These are phyloP conservation scores for Lasioglossum morio DNA, from an alignment of 2,888 invertebrate genomes.

Conservation along the genomic window DNA sequence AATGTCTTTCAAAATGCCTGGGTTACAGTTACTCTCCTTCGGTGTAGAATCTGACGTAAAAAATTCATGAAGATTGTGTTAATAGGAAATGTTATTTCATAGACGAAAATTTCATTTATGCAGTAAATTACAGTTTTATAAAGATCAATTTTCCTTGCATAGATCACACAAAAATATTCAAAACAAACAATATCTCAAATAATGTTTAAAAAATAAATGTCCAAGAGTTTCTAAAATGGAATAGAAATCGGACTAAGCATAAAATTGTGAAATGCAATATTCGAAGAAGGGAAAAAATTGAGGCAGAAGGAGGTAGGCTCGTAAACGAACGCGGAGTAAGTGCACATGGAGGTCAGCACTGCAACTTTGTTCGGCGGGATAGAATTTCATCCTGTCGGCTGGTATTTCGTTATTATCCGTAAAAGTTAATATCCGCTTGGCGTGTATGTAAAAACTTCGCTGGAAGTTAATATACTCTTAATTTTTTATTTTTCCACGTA, in stretches of 20 bases:
- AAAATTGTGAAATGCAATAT: neutral
- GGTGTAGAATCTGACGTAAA: neutral
- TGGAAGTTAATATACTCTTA: conserved; percentile 54
- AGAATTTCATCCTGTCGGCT: conserved; percentile 36
- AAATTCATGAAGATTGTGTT: neutral
- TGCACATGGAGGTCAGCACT: neutral
- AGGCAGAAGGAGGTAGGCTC: neutral
- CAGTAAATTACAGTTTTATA: no score
- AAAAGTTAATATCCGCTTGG: conserved; percentile 50
- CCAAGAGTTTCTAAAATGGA: neutral
- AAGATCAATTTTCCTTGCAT: no score
- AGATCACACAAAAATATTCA: no score
- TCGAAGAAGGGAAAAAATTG: conserved; percentile 23
- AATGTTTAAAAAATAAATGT: neutral
- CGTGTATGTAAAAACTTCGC: conserved; percentile 51
- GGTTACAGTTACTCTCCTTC: neutral
- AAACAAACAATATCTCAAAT: no score
- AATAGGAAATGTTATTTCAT: neutral
- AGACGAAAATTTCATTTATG: no score
- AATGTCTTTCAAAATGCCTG: neutral
- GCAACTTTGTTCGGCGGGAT: conserved; percentile 24
- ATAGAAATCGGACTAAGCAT: neutral
- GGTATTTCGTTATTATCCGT: conserved; percentile 53
- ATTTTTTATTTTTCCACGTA: conserved; percentile 62
- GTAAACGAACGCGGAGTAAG: conserved; percentile 30